A percentile compares a stretch with the other conserved stretches of the same genome.
Evolutionary conservation across 2,888 invertebrate species (phyloP).

Genomic region (Mayetiola destructor): DNA sequence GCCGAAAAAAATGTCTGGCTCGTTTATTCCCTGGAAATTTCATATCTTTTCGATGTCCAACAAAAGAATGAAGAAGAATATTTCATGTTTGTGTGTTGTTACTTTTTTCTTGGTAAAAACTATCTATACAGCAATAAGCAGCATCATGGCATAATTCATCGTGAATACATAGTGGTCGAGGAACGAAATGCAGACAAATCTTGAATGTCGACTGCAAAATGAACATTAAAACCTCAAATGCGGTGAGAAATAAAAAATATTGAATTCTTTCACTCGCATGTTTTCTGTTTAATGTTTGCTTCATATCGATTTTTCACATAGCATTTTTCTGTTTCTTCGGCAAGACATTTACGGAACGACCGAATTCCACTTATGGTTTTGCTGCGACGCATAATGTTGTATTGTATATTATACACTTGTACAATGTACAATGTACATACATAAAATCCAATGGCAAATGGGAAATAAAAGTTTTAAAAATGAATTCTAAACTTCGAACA

Average conservation of each 20-base stretch:
- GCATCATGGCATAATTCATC: background rate
- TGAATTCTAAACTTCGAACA: too few species aligned
- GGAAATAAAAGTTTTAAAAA: too few species aligned
- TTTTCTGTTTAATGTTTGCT: background rate
- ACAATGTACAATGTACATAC: too few species aligned
- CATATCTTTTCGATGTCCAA: background rate
- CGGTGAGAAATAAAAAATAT: background rate
- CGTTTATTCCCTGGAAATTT: too few species aligned
- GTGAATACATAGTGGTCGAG: background rate
- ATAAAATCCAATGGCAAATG: too few species aligned
- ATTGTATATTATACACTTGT: too few species aligned
- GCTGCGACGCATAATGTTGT: too few species aligned
- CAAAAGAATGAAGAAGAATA: too few species aligned
- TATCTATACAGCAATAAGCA: background rate
- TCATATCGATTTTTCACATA: conserved; percentile 4
- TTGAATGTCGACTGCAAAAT: background rate
- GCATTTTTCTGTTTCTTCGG: background rate
- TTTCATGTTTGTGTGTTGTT: background rate
- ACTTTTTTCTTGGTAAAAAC: background rate
- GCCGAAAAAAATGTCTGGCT: too few species aligned
- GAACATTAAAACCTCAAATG: background rate
- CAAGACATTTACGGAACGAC: background rate
- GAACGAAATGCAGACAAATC: background rate
- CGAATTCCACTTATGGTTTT: background rate
- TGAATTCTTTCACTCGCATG: background rate